Evolutionary conservation across 1,140 invertebrate genomes (phyloP).

Genomic region (Dendrolimus kikuchii): DNA sequence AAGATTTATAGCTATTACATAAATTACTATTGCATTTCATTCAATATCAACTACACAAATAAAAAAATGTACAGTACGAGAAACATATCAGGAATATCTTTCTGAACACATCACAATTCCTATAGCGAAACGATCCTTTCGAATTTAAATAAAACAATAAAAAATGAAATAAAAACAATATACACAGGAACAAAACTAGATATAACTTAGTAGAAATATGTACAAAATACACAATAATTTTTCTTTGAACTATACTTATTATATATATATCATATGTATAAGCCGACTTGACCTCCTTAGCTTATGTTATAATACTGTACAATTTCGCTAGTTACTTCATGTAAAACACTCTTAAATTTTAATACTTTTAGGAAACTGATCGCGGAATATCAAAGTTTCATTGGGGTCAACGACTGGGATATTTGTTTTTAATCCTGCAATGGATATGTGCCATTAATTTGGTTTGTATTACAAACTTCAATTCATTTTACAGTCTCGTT

Average conservation of each 20-base stretch:
- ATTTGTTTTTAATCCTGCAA: constrained; percentile 18
- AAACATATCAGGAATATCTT: constrained; percentile 35
- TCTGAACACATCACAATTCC: constrained; percentile 68
- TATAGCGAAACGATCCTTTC: constrained; percentile 51
- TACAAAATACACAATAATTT: constrained; percentile 62
- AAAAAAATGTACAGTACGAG: constrained; percentile 62
- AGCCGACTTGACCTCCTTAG: constrained; percentile 53
- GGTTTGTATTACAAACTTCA: constrained; percentile 53
- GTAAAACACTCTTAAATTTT: constrained; percentile 47
- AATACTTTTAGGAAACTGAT: constrained; percentile 55
- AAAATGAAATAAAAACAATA: constrained; percentile 40
- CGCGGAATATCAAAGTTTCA: constrained; percentile 47
- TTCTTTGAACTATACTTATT: constrained; percentile 51
- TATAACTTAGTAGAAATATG: constrained; percentile 55
- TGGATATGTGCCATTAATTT: constrained; percentile 42
- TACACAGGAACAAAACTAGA: constrained; percentile 68
- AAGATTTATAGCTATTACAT: constrained; percentile 59
- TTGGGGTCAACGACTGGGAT: constrained; percentile 29
- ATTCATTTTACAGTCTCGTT: constrained; percentile 66
- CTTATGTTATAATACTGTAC: constrained; percentile 69
- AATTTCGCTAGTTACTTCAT: constrained; percentile 66
- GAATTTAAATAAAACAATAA: constrained; percentile 53
- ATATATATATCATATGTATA: constrained; percentile 39
- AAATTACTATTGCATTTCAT: constrained; percentile 70
- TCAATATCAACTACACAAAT: constrained; percentile 48